A percentile compares a stretch with the other conserved stretches of the same genome.
These are phyloP conservation scores for Chloropsis hardwickii DNA, from an alignment of 2,113 vertebrate species.

Conservation along the genomic window DNA sequence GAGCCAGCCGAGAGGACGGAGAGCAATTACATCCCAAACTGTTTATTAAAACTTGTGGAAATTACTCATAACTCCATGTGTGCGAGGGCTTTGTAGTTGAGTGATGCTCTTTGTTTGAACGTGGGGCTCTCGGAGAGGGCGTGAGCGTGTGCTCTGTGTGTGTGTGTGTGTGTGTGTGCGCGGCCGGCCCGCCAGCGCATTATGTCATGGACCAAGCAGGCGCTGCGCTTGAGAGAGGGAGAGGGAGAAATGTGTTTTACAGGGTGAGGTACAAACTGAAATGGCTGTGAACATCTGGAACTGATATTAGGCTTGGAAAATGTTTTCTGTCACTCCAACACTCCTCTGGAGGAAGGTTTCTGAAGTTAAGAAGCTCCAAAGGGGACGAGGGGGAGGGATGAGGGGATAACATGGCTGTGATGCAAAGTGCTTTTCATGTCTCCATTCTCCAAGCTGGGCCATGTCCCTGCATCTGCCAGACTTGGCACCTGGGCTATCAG, in stretches of 20 bases:
- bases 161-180: background rate
- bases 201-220: constrained; percentile 63
- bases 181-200: constrained; percentile 16
- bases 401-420: background rate
- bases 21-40: constrained; percentile 16
- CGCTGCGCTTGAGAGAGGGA: constrained; percentile 41
- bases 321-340: constrained; percentile 70
- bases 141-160: background rate
- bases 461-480: background rate
- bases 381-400: constrained; percentile 9
- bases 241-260: constrained; percentile 70
- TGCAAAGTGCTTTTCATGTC: constrained; percentile 24
- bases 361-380: constrained; percentile 59
- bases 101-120: constrained; percentile 52
- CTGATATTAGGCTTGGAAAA: constrained; percentile 75
- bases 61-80: constrained; percentile 31
- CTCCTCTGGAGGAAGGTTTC: constrained; percentile 63
- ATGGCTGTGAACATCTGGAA: constrained; percentile 78
- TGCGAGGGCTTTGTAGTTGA: constrained; percentile 30
- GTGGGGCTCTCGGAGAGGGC: background rate
- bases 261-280: constrained; percentile 73
- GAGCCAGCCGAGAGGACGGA: background rate
- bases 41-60: constrained; percentile 63
- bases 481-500: background rate
- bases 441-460: background rate